Evolutionary conservation across 2,113 vertebrate genomes (phyloP), one percentile per base, ranked within the genome.

Genomic region (Catagonus wagneri): DNA sequence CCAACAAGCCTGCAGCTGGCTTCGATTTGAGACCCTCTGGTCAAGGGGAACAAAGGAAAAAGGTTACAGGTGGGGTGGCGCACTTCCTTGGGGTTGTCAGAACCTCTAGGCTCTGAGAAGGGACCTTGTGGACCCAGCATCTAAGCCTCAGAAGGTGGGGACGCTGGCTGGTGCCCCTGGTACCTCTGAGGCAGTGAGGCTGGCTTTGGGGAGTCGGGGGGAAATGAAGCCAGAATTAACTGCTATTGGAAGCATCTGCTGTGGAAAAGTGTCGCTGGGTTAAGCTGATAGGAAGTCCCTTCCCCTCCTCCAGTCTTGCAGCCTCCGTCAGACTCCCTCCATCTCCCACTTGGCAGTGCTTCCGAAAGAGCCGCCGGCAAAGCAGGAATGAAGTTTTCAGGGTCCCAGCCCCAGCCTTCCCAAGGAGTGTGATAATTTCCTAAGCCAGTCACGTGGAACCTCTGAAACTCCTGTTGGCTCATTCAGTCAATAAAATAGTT

Each of bases 341-440:
- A 44, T 44, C 22, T 84, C 50, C n/a, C 1, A 23, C 3, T 25
- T 6, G 25, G 22, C 44, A 27, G 36, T 87, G 16, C 39, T 84
- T 27, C 25, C 16, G 27, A 19, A 19, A 3, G 58, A n/a, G 39
- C 78, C 13, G 0, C 61, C 25, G 34, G 76, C 39, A 65, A 32
- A 78, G 44, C 39, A 80, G 54, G 25, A 63, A n/a, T 5, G 72
- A 39, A 29, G 17, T n/a, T 29, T 52, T 23, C 20, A 27, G 94
- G 56, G 25, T 15, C 44, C 72, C 29, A 65, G 74, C n/a, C 52
- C 9, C 3, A 3, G 93, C 4, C 1, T 14, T 3, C 13, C 76
- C 7, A 50, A 75, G 34, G 4, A 11, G 29, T 34, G 19, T 39
- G 2, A 2, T 17, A 13, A 17, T 69, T n/a, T 56, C 5, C 0